These are phyloP conservation scores for Pachyramphus minor DNA, from an alignment of 2,113 vertebrate genomes.

Conservation along the genomic window DNA sequence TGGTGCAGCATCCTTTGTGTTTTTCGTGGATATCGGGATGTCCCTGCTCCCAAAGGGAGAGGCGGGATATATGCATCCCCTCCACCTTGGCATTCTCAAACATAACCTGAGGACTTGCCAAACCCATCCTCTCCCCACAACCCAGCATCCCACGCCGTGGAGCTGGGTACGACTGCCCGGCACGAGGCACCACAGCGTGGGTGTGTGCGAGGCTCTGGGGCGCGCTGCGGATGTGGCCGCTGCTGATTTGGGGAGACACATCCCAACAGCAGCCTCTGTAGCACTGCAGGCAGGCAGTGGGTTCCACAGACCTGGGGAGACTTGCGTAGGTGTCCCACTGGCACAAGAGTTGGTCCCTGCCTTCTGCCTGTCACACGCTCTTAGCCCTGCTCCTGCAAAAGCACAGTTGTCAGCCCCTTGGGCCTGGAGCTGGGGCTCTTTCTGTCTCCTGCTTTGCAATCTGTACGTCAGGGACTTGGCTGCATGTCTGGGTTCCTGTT, in stretches of 20 bases:
- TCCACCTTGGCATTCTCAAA: background rate
- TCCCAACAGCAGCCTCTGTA: background rate
- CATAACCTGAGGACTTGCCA: fast-evolving
- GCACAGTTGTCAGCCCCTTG: background rate
- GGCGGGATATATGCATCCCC: background rate
- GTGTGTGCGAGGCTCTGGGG: background rate
- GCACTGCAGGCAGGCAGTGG: background rate
- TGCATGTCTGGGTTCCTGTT: fast-evolving
- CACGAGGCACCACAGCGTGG: background rate
- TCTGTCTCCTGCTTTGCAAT: background rate
- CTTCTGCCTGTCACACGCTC: background rate
- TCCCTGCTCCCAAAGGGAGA: background rate
- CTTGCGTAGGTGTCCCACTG: slow-evolving; percentile 25
- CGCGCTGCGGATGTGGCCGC: fast-evolving
- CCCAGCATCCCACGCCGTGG: background rate
- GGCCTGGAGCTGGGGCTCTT: background rate
- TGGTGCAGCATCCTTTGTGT: background rate
- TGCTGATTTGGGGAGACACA: background rate
- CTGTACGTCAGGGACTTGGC: background rate
- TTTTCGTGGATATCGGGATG: background rate
- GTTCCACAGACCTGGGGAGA: background rate
- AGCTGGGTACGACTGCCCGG: background rate
- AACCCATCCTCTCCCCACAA: background rate
- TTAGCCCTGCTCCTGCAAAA: background rate
- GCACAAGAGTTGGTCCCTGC: background rate